A percentile compares a stretch with the other conserved stretches of the same genome.
phyloP scores from a whole-genome alignment of 2,888 invertebrate genomes.

The Xestia xanthographa region DNA sequence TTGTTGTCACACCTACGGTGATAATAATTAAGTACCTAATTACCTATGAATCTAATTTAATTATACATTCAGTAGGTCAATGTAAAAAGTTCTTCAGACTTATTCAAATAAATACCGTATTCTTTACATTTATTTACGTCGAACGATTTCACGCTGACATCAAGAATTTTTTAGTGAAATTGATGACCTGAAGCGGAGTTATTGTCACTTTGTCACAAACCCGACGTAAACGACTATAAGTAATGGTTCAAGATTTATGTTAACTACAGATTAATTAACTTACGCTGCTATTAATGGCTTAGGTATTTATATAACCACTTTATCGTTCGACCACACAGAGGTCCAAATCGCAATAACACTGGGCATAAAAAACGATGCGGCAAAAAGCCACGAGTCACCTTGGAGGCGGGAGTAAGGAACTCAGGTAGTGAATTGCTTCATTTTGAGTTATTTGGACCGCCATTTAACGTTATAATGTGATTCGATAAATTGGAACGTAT shows the following conservation, averaged over 20 bases:
- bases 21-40: neutral
- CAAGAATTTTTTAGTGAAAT: slow-evolving; percentile 51
- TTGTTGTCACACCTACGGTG: neutral
- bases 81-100: neutral
- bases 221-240: slow-evolving; percentile 44
- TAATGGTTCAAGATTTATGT: slow-evolving; percentile 62
- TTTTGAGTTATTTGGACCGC: slow-evolving; percentile 80
- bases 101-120: slow-evolving; percentile 44
- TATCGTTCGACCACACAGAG: slow-evolving; percentile 81
- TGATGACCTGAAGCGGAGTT: slow-evolving; percentile 45
- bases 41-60: neutral
- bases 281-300: slow-evolving; percentile 64
- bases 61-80: slow-evolving; percentile 1
- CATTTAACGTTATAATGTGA: slow-evolving; percentile 72
- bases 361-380: slow-evolving; percentile 81
- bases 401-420: slow-evolving; percentile 86
- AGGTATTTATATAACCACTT: slow-evolving; percentile 65
- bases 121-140: slow-evolving; percentile 52
- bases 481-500: slow-evolving; percentile 74
- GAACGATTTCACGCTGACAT: slow-evolving; percentile 36
- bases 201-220: slow-evolving; percentile 60
- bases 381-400: slow-evolving; percentile 88
- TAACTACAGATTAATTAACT: slow-evolving; percentile 67
- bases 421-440: slow-evolving; percentile 90
- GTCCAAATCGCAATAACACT: slow-evolving; percentile 83